Base-by-base conservation (phyloP, 2,113 vertebrate genomes). In the Dromaius novaehollandiae region DNA sequence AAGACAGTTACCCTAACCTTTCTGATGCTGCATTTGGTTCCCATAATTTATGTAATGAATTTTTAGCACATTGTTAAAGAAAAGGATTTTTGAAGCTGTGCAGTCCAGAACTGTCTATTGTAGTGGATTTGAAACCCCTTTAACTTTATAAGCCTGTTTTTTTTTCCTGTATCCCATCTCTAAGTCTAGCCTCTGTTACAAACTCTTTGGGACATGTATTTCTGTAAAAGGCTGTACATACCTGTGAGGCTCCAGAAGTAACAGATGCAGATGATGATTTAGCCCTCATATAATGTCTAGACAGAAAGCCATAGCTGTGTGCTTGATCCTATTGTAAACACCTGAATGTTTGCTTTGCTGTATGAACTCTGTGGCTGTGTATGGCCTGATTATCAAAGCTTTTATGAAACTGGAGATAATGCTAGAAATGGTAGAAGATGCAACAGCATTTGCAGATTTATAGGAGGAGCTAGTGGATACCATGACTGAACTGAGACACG, bases 311-410 rank as follows among this genome's bases (percentile, higher is more conserved):
- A 0, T 28, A 14, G 73, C 64, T 21, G 38, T 21, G 14, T 40
- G 2, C 16, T 1, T 8, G 19, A 19, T 42, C 71, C 55, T 4
- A 1, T 21, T 46, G 7, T 18, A 1, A 1, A 2, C 2, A 7
- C 18, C 71, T 1, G 12, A 12, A 4, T 4, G 0, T 2, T 46
- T 13, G 65, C 46, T 80, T 50, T 51, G 65, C 65, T 22, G 42
- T 7, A 30, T 30, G 28, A 44, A 0, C 76, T 10, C 3, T 0
- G 2, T 44, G 32, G 42, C 89, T 50, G 4, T 7, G 4, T 2
- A 3, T 48, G 46, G 56, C 22, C 55, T 28, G 20, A 30, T 58
- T 25, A 6, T 25, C 58, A 21, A 18, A 34, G 34, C 26, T 48
- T 64, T 19, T 38, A 0, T 16, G 38, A 19, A 30, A 44, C 53